Conservation (phyloP, 2,888 invertebrate genomes). For the Rhaphigaster nebulosa region DNA sequence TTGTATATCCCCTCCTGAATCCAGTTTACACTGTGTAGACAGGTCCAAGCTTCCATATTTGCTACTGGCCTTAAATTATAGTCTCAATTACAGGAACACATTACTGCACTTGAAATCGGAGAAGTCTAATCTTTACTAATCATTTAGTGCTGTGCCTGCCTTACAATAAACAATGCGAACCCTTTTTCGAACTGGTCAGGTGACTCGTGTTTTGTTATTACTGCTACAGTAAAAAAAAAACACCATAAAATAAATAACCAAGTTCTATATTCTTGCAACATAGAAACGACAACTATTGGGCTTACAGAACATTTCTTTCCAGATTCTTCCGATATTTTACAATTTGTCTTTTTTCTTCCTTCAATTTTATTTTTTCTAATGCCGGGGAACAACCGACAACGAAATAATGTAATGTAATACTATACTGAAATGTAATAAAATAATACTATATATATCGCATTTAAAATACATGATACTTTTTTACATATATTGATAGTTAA, state of each 20-base stretch:
- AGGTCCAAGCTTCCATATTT: conserved; percentile 21
- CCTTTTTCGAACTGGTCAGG: background rate
- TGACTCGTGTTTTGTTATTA: background rate
- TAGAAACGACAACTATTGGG: background rate
- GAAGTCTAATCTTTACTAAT: conserved; percentile 17
- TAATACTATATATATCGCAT: too few relatives aligned
- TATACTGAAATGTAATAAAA: too few relatives aligned
- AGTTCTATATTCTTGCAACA: background rate
- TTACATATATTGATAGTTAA: too few relatives aligned
- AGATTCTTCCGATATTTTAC: too few relatives aligned
- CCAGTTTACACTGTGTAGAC: conserved; percentile 7
- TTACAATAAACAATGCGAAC: background rate
- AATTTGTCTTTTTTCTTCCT: background rate
- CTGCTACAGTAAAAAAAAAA: background rate
- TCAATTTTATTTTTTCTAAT: background rate
- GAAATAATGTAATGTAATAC: too few relatives aligned
- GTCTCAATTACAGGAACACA: conserved; percentile 23
- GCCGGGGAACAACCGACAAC: too few relatives aligned
- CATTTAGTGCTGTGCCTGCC: background rate
- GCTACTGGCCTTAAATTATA: conserved; percentile 30
- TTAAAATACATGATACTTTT: too few relatives aligned
- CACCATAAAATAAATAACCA: background rate
- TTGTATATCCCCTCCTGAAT: background rate
- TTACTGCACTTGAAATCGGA: conserved; percentile 32
- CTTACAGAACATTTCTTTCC: background rate